Percentiles rank a stretch among this genome's conserved stretches.
Conservation (phyloP, 2,797 vertebrate species). For the Etheostoma perlongum region DNA sequence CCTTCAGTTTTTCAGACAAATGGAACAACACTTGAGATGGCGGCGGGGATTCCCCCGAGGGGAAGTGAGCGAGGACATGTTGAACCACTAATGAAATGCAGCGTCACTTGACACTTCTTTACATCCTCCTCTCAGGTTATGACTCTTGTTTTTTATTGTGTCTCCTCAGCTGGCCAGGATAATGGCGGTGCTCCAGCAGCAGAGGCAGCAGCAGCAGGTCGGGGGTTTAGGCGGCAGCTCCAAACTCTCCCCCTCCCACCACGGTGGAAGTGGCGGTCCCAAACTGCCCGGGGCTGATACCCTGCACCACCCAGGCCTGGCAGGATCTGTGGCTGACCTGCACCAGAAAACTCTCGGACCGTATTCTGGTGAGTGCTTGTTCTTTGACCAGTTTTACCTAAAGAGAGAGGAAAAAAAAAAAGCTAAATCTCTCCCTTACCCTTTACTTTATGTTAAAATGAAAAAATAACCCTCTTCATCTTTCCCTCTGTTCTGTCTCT, state of each 20-base stretch:
- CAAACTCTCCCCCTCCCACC: slow-evolving; percentile 97
- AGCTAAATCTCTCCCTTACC: no score
- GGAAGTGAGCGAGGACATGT: no score
- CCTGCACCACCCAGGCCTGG: slow-evolving; percentile 89
- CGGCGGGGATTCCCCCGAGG: no score
- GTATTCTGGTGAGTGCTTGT: slow-evolving; percentile 87
- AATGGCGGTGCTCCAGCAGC: slow-evolving; percentile 94
- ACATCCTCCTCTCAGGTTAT: neutral
- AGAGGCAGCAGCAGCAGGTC: slow-evolving; percentile 84
- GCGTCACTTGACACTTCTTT: neutral
- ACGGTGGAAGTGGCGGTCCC: slow-evolving; percentile 84
- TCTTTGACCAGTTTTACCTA: neutral
- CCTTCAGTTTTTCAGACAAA: no score
- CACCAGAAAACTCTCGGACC: slow-evolving; percentile 93
- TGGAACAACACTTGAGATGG: no score
- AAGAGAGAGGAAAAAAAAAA: neutral
- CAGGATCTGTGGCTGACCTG: slow-evolving; percentile 92
- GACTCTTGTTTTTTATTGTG: neutral
- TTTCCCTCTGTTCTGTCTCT: neutral
- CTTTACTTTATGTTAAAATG: no score
- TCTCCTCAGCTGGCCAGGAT: slow-evolving; percentile 90
- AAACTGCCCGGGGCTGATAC: slow-evolving; percentile 91
- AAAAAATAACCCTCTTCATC: neutral
- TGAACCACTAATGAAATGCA: no score
- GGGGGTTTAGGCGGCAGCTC: slow-evolving; percentile 85